Conservation (phyloP, 1,140 invertebrate genomes). For the Brachionus manjavacas region DNA sequence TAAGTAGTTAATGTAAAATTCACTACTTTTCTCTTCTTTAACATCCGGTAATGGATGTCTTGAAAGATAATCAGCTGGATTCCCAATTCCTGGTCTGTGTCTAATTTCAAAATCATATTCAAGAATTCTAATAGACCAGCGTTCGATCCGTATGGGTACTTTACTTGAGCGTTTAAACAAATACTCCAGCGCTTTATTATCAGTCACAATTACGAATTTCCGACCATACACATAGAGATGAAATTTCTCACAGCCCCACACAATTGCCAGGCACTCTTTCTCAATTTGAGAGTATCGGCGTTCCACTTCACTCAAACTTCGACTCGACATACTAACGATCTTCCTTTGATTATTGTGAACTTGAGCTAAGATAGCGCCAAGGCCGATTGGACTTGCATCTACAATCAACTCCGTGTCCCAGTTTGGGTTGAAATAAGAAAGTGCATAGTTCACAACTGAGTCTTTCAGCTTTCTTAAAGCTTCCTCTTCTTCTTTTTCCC, state of each 20-base stretch:
- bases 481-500: slow-evolving; percentile 29
- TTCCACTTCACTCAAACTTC: slow-evolving; percentile 44
- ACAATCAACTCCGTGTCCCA: background rate
- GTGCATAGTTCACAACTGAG: slow-evolving; percentile 29
- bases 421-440: slow-evolving; percentile 24
- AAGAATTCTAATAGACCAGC: background rate
- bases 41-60: background rate
- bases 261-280: slow-evolving; percentile 45
- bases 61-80: slow-evolving; percentile 4
- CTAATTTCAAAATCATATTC: slow-evolving; percentile 4
- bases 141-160: background rate
- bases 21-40: background rate
- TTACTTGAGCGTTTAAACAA: background rate
- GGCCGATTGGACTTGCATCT: slow-evolving; percentile 49
- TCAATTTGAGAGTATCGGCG: slow-evolving; percentile 49
- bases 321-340: slow-evolving; percentile 47
- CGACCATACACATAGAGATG: slow-evolving; percentile 5
- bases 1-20: background rate
- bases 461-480: slow-evolving; percentile 40
- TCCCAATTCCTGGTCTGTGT: slow-evolving; percentile 2
- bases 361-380: slow-evolving; percentile 59
- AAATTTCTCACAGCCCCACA: slow-evolving; percentile 2
- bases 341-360: slow-evolving; percentile 43
- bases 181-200: slow-evolving; percentile 11
- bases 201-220: slow-evolving; percentile 7